Percentiles rank a stretch among this genome's conserved stretches.
phyloP scores from a whole-genome alignment of 2,888 invertebrate species.

The Ecdyonurus torrentis region DNA sequence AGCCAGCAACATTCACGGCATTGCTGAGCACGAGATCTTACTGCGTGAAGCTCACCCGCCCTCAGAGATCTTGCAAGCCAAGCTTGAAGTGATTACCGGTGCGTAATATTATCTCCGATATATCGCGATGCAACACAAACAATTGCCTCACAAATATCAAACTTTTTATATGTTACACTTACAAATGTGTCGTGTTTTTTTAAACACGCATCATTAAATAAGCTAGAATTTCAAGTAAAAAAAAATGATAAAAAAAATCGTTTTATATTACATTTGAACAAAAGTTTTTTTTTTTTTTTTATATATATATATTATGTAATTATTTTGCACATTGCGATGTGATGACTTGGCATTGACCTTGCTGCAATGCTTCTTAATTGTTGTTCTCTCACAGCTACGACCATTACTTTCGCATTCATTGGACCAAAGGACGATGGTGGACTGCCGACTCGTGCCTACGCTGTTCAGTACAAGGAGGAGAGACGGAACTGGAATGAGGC shows the following conservation, averaged over 20 bases:
- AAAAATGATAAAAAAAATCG: no score
- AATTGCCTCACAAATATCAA: no score
- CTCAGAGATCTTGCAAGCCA: conserved; percentile 43
- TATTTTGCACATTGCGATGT: no score
- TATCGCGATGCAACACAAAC: no score
- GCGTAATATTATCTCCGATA: background rate
- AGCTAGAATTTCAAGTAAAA: no score
- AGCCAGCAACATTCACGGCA: conserved; percentile 61
- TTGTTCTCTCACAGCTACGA: conserved; percentile 41
- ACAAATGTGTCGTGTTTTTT: background rate
- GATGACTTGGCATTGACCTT: no score
- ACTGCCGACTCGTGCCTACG: conserved; percentile 53
- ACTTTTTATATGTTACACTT: background rate
- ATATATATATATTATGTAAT: no score
- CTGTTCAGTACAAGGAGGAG: conserved; percentile 57
- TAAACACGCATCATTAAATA: background rate
- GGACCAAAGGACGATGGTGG: conserved; percentile 60
- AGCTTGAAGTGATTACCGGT: conserved; percentile 46
- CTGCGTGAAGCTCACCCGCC: conserved; percentile 60
- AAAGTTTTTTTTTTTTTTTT: no score
- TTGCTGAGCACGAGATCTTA: conserved; percentile 45
- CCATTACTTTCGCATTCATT: conserved; percentile 59
- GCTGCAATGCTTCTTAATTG: background rate
- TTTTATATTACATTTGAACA: no score
- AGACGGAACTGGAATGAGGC: conserved; percentile 50